phyloP scores from a whole-genome alignment of 2,888 invertebrate species.

The Macroteleia sp. region DNA sequence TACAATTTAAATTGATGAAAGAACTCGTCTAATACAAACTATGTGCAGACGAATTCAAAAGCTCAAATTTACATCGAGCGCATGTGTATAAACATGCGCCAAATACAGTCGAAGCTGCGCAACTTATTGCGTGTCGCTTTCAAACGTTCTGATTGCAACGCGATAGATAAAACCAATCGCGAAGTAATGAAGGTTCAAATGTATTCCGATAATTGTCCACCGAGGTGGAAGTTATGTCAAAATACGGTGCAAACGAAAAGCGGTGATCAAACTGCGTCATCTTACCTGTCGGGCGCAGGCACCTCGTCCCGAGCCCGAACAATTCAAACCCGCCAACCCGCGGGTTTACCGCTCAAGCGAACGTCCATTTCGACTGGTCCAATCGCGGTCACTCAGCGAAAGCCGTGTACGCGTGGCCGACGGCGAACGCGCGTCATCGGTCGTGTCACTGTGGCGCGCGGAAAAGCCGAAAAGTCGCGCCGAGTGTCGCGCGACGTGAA shows the following conservation, averaged over 20 bases:
- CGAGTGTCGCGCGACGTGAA: conserved; percentile 5
- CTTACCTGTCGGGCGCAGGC: conserved; percentile 39
- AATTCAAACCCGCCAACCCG: conserved; percentile 26
- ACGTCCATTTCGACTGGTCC: conserved; percentile 11
- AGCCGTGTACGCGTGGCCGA: conserved; percentile 37
- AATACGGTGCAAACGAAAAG: not conserved
- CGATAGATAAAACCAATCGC: too few species aligned
- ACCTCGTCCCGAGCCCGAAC: conserved; percentile 5
- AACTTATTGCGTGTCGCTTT: too few species aligned
- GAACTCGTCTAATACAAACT: too few species aligned
- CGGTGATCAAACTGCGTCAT: not conserved
- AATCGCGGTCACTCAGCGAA: conserved; percentile 26
- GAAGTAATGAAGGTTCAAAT: too few species aligned
- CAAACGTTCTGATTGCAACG: too few species aligned
- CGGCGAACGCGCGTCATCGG: conserved; percentile 43
- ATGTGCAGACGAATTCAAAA: too few species aligned
- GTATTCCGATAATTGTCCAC: too few species aligned
- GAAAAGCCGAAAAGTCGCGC: conserved; percentile 45
- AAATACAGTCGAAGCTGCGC: too few species aligned
- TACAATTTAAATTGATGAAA: too few species aligned
- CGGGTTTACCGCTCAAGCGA: conserved; percentile 8
- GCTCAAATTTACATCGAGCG: not conserved
- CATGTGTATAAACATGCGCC: not conserved
- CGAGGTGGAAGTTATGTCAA: too few species aligned
- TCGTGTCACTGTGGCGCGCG: conserved; percentile 50